These are phyloP conservation scores for Stylophora pistillata DNA, from an alignment of 64 coral and sea anemone genomes.

Conservation along the genomic window DNA sequence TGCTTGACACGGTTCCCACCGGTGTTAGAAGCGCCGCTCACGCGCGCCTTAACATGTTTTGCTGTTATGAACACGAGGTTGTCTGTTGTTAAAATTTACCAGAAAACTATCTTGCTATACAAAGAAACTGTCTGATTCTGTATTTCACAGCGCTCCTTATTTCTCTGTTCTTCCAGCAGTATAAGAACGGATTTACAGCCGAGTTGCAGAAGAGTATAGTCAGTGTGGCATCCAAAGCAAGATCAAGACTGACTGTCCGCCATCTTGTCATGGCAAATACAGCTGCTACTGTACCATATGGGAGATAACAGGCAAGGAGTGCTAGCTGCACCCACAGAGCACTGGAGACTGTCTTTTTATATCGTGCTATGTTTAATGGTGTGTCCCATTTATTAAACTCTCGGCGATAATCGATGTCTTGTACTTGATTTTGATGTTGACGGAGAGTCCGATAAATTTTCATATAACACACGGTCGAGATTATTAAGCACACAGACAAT, in stretches of 20 bases:
- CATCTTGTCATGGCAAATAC: not conserved
- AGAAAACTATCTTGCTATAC: not conserved
- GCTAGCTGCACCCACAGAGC: not conserved
- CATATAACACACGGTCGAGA: not conserved
- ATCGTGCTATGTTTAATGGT: not conserved
- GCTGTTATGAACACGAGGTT: too few relatives aligned
- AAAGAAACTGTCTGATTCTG: not conserved
- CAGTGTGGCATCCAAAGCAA: not conserved
- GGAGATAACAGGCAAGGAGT: not conserved
- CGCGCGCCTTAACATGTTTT: too few relatives aligned
- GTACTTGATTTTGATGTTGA: not conserved
- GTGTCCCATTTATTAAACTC: not conserved
- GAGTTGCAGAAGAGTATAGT: not conserved
- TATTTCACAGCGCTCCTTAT: not conserved
- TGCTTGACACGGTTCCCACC: too few relatives aligned
- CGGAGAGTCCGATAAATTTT: not conserved
- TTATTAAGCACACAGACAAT: not conserved
- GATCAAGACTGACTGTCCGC: not conserved
- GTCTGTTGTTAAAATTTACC: too few relatives aligned
- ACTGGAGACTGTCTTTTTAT: not conserved
- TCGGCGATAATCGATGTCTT: not conserved
- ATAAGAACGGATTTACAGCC: not conserved
- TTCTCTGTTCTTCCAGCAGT: not conserved
- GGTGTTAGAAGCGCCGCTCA: too few relatives aligned
- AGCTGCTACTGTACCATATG: not conserved